Evolutionary conservation across 2,888 invertebrate species (phyloP).

Genomic region (Agrotis exclamationis): DNA sequence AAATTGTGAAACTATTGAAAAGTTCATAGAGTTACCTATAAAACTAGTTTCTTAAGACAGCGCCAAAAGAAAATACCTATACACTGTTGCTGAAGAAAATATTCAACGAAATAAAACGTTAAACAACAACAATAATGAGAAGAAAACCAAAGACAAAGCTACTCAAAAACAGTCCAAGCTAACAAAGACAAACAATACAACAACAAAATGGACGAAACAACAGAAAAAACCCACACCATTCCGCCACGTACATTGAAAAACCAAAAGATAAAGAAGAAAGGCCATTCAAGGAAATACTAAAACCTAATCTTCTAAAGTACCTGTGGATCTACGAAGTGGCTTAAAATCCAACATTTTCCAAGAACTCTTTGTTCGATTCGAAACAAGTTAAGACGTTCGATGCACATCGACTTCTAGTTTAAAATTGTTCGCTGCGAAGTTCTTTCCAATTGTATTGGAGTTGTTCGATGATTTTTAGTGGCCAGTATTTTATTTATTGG

Average conservation of each 20-base stretch:
- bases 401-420: conserved; percentile 74
- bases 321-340: conserved; percentile 60
- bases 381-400: conserved; percentile 72
- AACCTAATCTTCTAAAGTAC: conserved; percentile 61
- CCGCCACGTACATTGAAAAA: conserved; percentile 33
- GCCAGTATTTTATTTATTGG: conserved; percentile 59
- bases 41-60: not conserved
- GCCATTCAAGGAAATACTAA: conserved; percentile 42
- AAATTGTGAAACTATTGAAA: not conserved
- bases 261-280: conserved; percentile 41
- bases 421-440: conserved; percentile 71
- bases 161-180: conserved; percentile 1
- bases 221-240: conserved; percentile 8
- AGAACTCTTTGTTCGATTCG: conserved; percentile 69
- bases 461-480: conserved; percentile 68
- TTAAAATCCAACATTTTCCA: conserved; percentile 62
- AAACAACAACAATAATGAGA: not conserved
- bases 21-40: not conserved
- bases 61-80: not conserved
- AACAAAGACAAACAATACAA: conserved; percentile 13
- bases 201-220: conserved; percentile 14
- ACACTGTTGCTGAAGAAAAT: not conserved
- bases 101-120: not conserved
- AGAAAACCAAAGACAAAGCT: not conserved
- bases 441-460: conserved; percentile 61